A percentile compares a stretch with the other conserved stretches of the same genome.
Evolutionary conservation across 37 sponge, comb jelly and placozoan genomes (phyloP).

Genomic region (Chondrilla cf. caribensis): DNA sequence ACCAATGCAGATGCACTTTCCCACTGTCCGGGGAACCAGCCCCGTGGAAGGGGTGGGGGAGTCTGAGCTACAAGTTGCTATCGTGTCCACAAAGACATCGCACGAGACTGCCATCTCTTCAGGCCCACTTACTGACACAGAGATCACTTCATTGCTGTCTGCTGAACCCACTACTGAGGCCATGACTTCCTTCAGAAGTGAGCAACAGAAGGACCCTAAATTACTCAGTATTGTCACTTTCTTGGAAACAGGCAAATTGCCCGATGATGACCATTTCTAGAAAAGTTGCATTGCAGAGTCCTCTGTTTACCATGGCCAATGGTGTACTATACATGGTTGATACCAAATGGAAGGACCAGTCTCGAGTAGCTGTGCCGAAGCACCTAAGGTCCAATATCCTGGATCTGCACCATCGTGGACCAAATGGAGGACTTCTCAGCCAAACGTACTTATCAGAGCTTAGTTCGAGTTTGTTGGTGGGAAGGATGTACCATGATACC

Average conservation of each 20-base stretch:
- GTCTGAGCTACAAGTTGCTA: neutral
- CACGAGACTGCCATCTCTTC: neutral
- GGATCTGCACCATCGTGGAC: constrained; percentile 29
- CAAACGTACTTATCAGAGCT: constrained; percentile 4
- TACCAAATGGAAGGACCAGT: constrained; percentile 21
- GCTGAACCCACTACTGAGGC: neutral
- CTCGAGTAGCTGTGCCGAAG: constrained; percentile 40
- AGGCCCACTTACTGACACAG: neutral
- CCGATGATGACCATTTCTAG: neutral
- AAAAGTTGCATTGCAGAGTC: constrained; percentile 11
- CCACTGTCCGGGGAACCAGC: constrained; percentile 10
- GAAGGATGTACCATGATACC: constrained; percentile 43
- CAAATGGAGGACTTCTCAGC: constrained; percentile 42
- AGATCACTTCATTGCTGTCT: neutral
- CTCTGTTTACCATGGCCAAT: constrained; percentile 27
- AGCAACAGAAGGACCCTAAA: constrained; percentile 45
- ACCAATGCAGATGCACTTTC: constrained; percentile 49
- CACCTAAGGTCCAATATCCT: constrained; percentile 25
- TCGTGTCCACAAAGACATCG: too few relatives aligned
- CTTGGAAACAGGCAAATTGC: constrained; percentile 26
- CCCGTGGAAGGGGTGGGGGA: neutral
- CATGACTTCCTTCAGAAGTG: neutral
- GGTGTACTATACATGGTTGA: constrained; percentile 43
- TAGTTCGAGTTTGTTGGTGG: constrained; percentile 48
- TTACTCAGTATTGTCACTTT: constrained; percentile 11